phyloP scores from a whole-genome alignment of 2,113 vertebrate species.

The Gnathonemus echidnorhynchus region DNA sequence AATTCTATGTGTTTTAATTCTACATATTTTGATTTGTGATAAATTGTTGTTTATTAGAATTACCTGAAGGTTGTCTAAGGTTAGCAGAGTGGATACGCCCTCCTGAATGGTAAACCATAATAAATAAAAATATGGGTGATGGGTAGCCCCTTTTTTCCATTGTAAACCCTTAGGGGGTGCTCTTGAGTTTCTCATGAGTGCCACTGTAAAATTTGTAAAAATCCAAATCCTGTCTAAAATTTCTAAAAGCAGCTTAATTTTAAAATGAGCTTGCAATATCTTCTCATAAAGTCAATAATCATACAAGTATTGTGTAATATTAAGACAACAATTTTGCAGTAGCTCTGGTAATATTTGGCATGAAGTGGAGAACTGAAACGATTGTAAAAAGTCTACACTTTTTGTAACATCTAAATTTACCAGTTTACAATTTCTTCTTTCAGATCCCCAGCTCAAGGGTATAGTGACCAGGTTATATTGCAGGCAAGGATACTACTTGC shows the following conservation, averaged over 20 bases:
- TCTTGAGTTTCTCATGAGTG: slow-evolving; percentile 49
- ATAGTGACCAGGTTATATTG: slow-evolving; percentile 99
- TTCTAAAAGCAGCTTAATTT: not conserved
- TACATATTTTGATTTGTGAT: not conserved
- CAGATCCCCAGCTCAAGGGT: slow-evolving; percentile 99
- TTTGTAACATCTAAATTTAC: not conserved
- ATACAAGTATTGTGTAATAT: not conserved
- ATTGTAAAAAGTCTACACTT: not conserved
- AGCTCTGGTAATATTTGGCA: not conserved
- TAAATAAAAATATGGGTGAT: not conserved
- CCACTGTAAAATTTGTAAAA: not conserved
- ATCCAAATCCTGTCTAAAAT: not conserved
- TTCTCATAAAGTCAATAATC: not conserved
- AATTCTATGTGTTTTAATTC: not conserved
- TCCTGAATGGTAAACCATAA: not conserved
- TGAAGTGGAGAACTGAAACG: not conserved
- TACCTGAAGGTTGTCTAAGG: not conserved
- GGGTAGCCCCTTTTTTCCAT: not conserved
- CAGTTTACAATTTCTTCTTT: slow-evolving; percentile 50
- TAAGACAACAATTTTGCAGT: not conserved
- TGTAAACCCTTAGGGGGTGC: slow-evolving; percentile 48
- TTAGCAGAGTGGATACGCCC: not conserved
- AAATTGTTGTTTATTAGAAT: not conserved
- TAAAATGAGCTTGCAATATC: not conserved
- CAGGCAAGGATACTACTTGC: slow-evolving; percentile 99